Conservation (phyloP, 2,888 invertebrate species). For the Catocala nupta region DNA sequence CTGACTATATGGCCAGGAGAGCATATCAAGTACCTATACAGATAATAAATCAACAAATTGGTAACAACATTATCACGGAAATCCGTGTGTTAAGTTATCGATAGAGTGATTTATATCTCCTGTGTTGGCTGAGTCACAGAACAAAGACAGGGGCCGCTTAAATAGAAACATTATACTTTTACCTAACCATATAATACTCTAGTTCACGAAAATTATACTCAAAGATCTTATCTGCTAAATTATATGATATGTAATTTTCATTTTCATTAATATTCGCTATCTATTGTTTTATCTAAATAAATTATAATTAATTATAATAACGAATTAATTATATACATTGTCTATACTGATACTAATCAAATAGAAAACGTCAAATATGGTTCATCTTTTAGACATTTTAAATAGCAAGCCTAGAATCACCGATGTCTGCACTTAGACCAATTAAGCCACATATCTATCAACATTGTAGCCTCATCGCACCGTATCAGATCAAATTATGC, state of each 20-base stretch:
- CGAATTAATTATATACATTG: no score
- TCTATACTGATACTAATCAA: no score
- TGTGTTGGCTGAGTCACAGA: conserved; percentile 35
- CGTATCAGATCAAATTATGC: not conserved
- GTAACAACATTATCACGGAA: conserved; percentile 44
- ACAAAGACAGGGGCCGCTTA: conserved; percentile 20
- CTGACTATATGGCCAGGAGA: conserved; percentile 14
- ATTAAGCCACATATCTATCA: no score
- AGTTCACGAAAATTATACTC: not conserved
- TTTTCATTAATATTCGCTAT: conserved; percentile 5
- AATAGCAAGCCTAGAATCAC: no score
- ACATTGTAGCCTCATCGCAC: no score
- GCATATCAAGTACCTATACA: conserved; percentile 16
- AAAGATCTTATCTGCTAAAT: conserved; percentile 5
- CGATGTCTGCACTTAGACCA: no score
- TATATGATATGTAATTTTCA: conserved; percentile 5
- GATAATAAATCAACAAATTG: conserved; percentile 39
- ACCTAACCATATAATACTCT: conserved; percentile 7
- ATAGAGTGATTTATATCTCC: conserved; percentile 31
- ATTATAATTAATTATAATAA: conserved; percentile 1
- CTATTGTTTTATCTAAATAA: conserved; percentile 8
- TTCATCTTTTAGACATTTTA: no score
- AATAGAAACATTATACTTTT: conserved; percentile 29
- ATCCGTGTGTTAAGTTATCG: conserved; percentile 48
- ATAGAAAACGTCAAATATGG: no score